Conservation (phyloP, 2,797 vertebrate species). For the Catharus ustulatus region DNA sequence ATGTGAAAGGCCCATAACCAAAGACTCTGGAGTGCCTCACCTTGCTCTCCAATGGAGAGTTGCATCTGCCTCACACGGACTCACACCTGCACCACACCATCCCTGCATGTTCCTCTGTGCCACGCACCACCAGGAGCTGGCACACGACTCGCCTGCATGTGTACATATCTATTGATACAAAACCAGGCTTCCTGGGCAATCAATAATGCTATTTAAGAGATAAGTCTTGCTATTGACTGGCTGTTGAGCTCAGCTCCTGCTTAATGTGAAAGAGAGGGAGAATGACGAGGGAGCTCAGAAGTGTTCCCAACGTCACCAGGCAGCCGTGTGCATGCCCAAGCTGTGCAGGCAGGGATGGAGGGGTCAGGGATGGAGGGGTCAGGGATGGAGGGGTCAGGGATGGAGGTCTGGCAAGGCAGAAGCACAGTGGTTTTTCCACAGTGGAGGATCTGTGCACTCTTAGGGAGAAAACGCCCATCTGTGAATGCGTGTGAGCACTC, state of each 20-base stretch:
- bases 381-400: not conserved
- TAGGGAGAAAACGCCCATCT: not conserved
- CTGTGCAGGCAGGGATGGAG: not conserved
- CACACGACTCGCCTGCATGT: not conserved
- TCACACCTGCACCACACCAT: not conserved
- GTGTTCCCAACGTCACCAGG: not conserved
- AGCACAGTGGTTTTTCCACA: not conserved
- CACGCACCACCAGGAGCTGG: not conserved
- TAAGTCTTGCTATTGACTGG: slow-evolving; percentile 67
- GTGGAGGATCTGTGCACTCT: not conserved
- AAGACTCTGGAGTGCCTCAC: not conserved
- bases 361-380: not conserved
- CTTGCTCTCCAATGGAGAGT: not conserved
- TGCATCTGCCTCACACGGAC: not conserved
- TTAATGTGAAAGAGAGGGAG: slow-evolving; percentile 44
- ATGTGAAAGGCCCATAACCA: not conserved
- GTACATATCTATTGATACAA: not conserved
- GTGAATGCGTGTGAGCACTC: fast-evolving
- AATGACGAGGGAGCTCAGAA: not conserved
- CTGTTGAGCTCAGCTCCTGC: slow-evolving; percentile 66
- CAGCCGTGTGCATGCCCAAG: not conserved
- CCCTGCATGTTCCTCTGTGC: not conserved
- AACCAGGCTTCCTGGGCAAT: slow-evolving; percentile 59
- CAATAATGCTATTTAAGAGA: slow-evolving; percentile 74
- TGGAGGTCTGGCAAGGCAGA: not conserved